These are phyloP conservation scores for Zhuqinia jingwanae DNA, from an alignment of 2,888 invertebrate species.

Conservation along the genomic window DNA sequence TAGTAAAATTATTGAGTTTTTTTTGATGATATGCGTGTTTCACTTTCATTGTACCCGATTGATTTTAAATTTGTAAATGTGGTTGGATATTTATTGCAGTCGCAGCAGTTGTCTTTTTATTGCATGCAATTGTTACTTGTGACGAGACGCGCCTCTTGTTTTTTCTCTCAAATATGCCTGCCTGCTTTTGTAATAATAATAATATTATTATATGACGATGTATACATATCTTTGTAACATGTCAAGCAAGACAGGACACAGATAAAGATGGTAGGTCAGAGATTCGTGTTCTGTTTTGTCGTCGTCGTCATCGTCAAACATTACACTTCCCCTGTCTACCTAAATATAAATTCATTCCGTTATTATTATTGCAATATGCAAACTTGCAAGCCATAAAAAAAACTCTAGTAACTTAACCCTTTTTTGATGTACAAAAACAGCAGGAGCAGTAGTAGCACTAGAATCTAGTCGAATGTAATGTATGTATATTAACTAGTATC, in stretches of 20 bases:
- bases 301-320: too few species aligned
- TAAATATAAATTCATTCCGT: neutral
- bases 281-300: neutral
- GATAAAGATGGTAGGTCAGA: constrained; percentile 5
- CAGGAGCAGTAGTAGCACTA: too few species aligned
- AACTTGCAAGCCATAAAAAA: neutral
- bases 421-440: too few species aligned
- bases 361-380: neutral
- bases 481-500: neutral
- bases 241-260: neutral
- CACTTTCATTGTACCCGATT: too few species aligned
- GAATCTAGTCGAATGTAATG: neutral
- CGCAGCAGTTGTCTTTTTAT: neutral
- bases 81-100: too few species aligned
- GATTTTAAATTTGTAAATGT: too few species aligned
- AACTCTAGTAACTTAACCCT: too few species aligned
- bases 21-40: neutral
- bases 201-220: too few species aligned
- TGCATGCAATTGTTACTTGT: neutral
- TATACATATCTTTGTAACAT: neutral
- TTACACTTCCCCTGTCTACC: constrained; percentile 21
- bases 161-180: too few species aligned
- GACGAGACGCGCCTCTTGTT: neutral
- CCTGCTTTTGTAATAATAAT: too few species aligned
- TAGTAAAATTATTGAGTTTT: neutral